Percentiles rank a stretch among this genome's conserved stretches.
Evolutionary conservation across 2,888 invertebrate species (phyloP).

Genomic region (Calliopum simillimum): DNA sequence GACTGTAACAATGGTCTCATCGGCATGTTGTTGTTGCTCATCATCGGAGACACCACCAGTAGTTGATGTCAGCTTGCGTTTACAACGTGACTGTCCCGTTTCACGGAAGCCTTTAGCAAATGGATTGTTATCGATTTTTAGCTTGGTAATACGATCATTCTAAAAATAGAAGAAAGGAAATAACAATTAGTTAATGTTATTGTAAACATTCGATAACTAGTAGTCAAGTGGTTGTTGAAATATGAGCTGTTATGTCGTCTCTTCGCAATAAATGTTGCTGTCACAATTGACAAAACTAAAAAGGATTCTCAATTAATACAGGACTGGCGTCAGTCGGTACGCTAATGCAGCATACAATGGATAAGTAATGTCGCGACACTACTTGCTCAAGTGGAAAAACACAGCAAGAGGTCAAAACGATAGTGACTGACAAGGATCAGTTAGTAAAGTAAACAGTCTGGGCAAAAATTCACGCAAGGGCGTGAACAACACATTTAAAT

Average conservation of each 20-base stretch:
- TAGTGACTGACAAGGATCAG: not conserved
- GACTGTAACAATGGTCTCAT: constrained; percentile 41
- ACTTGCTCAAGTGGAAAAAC: constrained; percentile 29
- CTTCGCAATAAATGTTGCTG: constrained; percentile 20
- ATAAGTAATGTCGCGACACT: not conserved
- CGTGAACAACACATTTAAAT: constrained; percentile 33
- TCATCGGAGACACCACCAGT: constrained; percentile 36
- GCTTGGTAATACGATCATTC: constrained; percentile 87
- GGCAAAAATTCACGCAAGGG: constrained; percentile 22
- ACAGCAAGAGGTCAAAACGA: constrained; percentile 37
- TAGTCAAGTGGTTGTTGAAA: constrained; percentile 28
- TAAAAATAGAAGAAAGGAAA: constrained; percentile 63
- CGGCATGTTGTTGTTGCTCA: constrained; percentile 43
- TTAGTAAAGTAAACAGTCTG: constrained; percentile 4
- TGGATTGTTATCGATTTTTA: constrained; percentile 93
- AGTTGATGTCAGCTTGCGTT: constrained; percentile 72
- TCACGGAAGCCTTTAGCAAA: constrained; percentile 95
- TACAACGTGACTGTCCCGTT: constrained; percentile 81
- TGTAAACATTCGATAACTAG: constrained; percentile 13
- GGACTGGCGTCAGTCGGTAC: constrained; percentile 23
- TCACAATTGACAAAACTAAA: constrained; percentile 32
- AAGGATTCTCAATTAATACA: constrained; percentile 30
- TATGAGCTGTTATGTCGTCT: constrained; percentile 39
- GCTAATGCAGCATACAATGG: constrained; percentile 12
- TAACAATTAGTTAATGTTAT: constrained; percentile 10